Evolutionary conservation across 1,140 invertebrate species (phyloP), one percentile per base, ranked within the genome.

Genomic region (Drosophila sucinea): DNA sequence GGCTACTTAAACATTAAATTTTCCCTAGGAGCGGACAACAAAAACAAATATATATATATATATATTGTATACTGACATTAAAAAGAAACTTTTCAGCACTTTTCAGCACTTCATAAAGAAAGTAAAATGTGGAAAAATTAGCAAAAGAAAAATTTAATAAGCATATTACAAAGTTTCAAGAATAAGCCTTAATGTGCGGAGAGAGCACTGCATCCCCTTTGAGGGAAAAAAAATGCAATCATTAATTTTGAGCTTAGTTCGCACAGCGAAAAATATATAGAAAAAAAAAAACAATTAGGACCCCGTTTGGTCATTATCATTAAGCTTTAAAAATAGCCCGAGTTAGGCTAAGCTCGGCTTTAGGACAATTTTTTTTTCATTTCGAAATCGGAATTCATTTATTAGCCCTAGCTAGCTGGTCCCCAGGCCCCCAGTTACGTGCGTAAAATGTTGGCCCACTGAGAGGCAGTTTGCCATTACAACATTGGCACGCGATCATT

Each of bases 401-500:
- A 76, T 87, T 83, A 77, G 47, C 67, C 58, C 57, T 83, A 77
- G 47, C 67, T 55, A 57, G 40, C 41, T 38, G 55, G 38, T 35
- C 40, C 30, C 29, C 29, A 47, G 66, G 70, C 57, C 17, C 17
- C 0, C 17, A 57, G 64, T 63, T 81, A 71, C 68, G 71, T 81
- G 79, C 82, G 70, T 86, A 65, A 78, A 67, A 58, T 64, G 64
- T 67, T 80, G 56, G 55, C 79, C 74, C 57, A 69, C 8, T 11
- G n/a, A 17, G 17, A 61, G 77, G 77, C 63, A 70, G 66, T 74
- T 83, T 74, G 80, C 67, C 80, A 75, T 68, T 70, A 47, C 74
- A 80, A 47, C 74, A 81, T 74, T 78, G 85, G 74, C 84, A 89
- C 84, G 84, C 84, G 85, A 89, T 89, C 84, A 89, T 89, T 89